A percentile compares a stretch with the other conserved stretches of the same genome.
Evolutionary conservation across 2,888 invertebrate genomes (phyloP).

Genomic region (Iphiclides podalirius): DNA sequence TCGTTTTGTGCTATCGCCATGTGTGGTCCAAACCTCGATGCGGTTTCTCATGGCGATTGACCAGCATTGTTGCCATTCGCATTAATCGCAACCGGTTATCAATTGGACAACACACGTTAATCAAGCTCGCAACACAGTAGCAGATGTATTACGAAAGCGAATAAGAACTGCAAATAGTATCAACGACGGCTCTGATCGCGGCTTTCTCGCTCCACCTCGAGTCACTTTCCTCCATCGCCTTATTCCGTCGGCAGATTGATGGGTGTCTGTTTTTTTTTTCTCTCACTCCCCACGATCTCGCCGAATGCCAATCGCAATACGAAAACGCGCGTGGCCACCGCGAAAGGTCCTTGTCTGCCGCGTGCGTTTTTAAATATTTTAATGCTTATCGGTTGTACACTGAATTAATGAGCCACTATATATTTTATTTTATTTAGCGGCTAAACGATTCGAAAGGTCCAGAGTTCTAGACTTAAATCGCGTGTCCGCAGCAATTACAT

Average conservation of each 20-base stretch:
- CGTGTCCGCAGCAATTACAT: too few species aligned
- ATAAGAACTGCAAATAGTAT: constrained; percentile 9
- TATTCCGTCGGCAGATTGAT: constrained; percentile 4
- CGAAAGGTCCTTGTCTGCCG: constrained; percentile 6
- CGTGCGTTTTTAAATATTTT: constrained; percentile 6
- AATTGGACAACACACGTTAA: too few species aligned
- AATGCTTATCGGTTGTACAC: not conserved
- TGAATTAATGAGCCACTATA: not conserved
- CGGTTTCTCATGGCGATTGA: too few species aligned
- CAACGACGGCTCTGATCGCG: not conserved
- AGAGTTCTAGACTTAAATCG: too few species aligned
- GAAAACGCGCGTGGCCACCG: not conserved
- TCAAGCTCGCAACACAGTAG: not conserved
- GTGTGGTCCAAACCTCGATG: too few species aligned
- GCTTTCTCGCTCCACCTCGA: constrained; percentile 7
- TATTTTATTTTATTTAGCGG: too few species aligned
- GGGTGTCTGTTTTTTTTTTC: not conserved
- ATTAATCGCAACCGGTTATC: too few species aligned
- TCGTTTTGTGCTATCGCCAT: not conserved
- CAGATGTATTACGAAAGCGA: constrained; percentile 17
- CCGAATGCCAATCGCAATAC: constrained; percentile 8
- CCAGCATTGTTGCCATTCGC: too few species aligned
- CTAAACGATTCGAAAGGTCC: too few species aligned
- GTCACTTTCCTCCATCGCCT: constrained; percentile 6
- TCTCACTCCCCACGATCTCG: too few species aligned